phyloP scores from a whole-genome alignment of 1,140 invertebrate species.

The Drosophila novamexicana region DNA sequence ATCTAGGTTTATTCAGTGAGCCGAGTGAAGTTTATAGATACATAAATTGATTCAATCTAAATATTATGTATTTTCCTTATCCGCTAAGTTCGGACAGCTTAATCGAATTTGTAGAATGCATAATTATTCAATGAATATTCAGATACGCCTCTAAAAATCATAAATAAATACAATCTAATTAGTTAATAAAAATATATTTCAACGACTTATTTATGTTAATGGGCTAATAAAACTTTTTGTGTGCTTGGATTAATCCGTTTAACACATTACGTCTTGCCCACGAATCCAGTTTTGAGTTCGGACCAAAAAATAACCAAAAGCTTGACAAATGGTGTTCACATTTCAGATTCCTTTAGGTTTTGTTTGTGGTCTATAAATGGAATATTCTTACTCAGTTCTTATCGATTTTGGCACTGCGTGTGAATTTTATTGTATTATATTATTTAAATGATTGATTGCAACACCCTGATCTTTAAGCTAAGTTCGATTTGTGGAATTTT shows the following conservation, averaged over 20 bases:
- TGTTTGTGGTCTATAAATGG: not conserved
- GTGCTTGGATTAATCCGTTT: slow-evolving; percentile 55
- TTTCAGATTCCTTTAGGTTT: slow-evolving; percentile 12
- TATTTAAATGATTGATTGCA: slow-evolving; percentile 3
- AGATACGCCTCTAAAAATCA: slow-evolving; percentile 38
- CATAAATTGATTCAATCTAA: not conserved
- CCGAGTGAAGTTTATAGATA: not conserved
- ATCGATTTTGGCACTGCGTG: no score
- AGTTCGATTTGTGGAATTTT: slow-evolving; percentile 30
- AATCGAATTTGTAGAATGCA: slow-evolving; percentile 29
- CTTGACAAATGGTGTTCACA: slow-evolving; percentile 41
- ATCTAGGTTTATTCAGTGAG: not conserved
- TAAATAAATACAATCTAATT: slow-evolving; percentile 73
- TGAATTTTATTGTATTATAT: no score
- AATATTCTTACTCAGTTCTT: slow-evolving; percentile 5
- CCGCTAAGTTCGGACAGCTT: slow-evolving; percentile 15
- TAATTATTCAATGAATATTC: slow-evolving; percentile 63
- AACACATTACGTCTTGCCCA: slow-evolving; percentile 56
- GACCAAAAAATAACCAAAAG: slow-evolving; percentile 49
- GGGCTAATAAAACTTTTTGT: slow-evolving; percentile 67
- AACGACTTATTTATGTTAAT: slow-evolving; percentile 69
- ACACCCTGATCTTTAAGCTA: slow-evolving; percentile 15
- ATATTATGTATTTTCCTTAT: not conserved
- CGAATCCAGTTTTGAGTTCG: slow-evolving; percentile 25
- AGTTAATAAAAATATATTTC: slow-evolving; percentile 63